Base-by-base conservation (phyloP, 1,140 invertebrate genomes). In the Homarus americanus region DNA sequence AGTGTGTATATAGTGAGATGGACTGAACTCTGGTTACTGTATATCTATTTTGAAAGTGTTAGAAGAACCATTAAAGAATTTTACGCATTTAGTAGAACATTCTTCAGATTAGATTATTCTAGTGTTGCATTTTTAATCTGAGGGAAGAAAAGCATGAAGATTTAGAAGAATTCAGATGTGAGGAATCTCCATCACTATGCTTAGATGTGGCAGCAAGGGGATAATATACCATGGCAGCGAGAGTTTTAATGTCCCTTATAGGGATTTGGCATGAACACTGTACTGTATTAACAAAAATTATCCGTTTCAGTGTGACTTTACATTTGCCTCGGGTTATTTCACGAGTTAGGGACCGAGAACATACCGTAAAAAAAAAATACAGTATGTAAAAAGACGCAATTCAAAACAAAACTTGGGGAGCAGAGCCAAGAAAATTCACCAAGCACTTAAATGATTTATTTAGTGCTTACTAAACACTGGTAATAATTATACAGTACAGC, bases 181-280 rank as follows among this genome's bases (percentile, higher is more conserved):
- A 58, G 79, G 79, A 58, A 79, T 79, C 79, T 82, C 44, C 49
- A 58, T 34, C 28, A 49, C 36, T 82, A 41, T 34, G 9, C 15
- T 58, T 58, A 4, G 3, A 20, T 24, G 53, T 58, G 53, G 53
- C 53, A 58, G 53, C 53, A 58, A 20, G 44, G 15, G 20, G n/a
- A n/a, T n/a, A 58, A 58, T 58, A 15, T 58, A 24, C 53, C 53
- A 58, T 58, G 24, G 53, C 24, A 58, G 24, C 24, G 53, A 58
- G 17, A 58, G 17, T 58, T 58, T 58, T 32, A 41, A 32, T 82
- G 79, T 82, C 79, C 44, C 79, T 82, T 82, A 82, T 82, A 82
- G 49, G 79, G 79, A 82, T 32, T 82, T 36, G 36, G 28, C 63
- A 82, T 58, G 32, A 24, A 20, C 63, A 63, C 79, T 58, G 4